Evolutionary conservation across 37 sponge, comb jelly and placozoan genomes (phyloP).

Genomic region (Tethya wilhelma): DNA sequence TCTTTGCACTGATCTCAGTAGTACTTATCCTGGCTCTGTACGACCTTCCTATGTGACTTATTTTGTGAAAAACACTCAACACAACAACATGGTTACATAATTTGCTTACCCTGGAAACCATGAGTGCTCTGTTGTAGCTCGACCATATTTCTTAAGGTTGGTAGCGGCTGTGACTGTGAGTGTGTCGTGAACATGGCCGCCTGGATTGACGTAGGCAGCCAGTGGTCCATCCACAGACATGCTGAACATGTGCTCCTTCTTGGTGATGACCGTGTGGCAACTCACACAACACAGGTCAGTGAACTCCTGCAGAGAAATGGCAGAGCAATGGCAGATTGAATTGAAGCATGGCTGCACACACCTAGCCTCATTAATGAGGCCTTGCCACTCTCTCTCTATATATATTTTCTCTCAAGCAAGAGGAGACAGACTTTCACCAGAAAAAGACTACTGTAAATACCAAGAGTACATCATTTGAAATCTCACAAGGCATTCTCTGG

Average conservation of each 20-base stretch:
- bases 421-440: no score
- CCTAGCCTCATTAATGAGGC: no score
- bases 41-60: no score
- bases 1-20: no score
- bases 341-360: no score
- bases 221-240: conserved; percentile 95
- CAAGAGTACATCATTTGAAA: no score
- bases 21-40: no score
- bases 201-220: conserved; percentile 90
- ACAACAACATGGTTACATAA: neutral
- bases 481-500: no score
- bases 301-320: conserved; percentile 17
- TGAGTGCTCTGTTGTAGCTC: conserved; percentile 72
- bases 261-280: conserved; percentile 51
- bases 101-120: conserved; percentile 93
- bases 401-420: no score
- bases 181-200: conserved; percentile 91
- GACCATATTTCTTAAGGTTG: conserved; percentile 33
- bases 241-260: conserved; percentile 83
- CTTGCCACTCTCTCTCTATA: no score
- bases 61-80: neutral
- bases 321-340: no score
- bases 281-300: conserved; percentile 62
- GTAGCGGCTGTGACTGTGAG: conserved; percentile 75
- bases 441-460: no score